These are phyloP conservation scores for Callitettix versicolor DNA, from an alignment of 1,140 invertebrate species.

Conservation along the genomic window DNA sequence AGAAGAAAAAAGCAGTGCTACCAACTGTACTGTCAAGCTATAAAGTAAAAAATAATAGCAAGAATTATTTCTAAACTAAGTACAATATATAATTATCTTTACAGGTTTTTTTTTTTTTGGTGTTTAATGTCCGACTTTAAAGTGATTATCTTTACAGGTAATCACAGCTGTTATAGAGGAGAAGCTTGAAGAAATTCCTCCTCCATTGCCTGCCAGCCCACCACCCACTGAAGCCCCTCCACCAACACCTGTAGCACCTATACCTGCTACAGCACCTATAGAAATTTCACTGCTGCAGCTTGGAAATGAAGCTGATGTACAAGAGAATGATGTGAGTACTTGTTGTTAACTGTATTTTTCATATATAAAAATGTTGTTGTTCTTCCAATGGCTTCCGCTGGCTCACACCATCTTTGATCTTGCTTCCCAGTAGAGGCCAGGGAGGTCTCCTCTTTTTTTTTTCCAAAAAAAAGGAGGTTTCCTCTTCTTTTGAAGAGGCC, in stretches of 20 bases:
- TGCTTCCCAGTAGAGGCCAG: too few species aligned
- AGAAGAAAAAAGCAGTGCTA: too few species aligned
- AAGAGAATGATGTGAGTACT: constrained; percentile 10
- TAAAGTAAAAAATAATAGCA: too few species aligned
- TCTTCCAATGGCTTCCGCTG: too few species aligned
- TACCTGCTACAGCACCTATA: constrained; percentile 9
- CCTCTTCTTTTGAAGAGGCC: background rate
- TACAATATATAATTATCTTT: too few species aligned
- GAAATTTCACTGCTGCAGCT: background rate
- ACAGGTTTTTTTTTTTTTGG: too few species aligned
- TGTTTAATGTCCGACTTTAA: too few species aligned
- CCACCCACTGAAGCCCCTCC: constrained; percentile 24
- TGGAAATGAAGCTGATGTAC: background rate
- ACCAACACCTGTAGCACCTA: constrained; percentile 20
- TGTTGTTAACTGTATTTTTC: too few species aligned
- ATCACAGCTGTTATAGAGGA: constrained; percentile 3
- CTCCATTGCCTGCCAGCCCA: constrained; percentile 22
- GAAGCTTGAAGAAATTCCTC: constrained; percentile 13
- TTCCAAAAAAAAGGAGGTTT: background rate
- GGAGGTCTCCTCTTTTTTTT: background rate
- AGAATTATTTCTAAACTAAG: too few species aligned
- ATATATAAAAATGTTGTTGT: background rate
- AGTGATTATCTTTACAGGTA: too few species aligned
- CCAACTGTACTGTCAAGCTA: too few species aligned
- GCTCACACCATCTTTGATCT: too few species aligned